Percentiles rank a stretch among this genome's conserved stretches.
Evolutionary conservation across 2,797 vertebrate species (phyloP).

Genomic region (Aselliscus stoliczkanus): DNA sequence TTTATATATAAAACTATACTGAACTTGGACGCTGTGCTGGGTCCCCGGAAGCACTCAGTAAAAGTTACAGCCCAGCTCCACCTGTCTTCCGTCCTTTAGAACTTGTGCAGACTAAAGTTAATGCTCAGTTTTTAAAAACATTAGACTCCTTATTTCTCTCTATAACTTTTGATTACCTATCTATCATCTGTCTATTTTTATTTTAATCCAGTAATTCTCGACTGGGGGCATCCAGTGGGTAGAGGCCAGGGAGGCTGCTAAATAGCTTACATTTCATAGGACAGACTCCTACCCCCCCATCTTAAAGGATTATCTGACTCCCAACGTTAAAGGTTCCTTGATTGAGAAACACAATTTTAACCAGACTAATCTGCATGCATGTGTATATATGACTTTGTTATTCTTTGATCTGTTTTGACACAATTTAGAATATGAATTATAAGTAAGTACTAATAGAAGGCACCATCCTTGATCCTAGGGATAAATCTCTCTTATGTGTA

Average conservation of each 20-base stretch:
- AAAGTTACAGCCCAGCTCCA: neutral
- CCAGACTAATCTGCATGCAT: neutral
- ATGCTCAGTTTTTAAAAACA: neutral
- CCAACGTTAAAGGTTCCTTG: neutral
- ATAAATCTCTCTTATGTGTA: neutral
- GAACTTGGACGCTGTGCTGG: neutral
- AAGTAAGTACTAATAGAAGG: neutral
- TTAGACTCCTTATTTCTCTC: neutral
- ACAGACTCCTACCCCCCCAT: rapidly evolving
- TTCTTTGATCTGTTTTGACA: neutral
- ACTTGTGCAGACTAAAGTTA: neutral
- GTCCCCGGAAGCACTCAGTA: neutral
- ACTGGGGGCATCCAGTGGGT: neutral
- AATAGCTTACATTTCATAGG: neutral
- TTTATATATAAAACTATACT: neutral
- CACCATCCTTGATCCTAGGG: neutral
- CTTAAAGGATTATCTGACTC: neutral
- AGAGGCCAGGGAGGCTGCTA: neutral
- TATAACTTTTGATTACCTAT: neutral
- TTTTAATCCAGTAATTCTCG: neutral
- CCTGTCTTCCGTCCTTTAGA: neutral
- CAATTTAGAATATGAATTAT: neutral
- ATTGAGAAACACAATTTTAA: neutral
- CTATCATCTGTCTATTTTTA: neutral
- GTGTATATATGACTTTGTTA: neutral